These are phyloP conservation scores for Bombus haemorrhoidalis DNA, from an alignment of 1,140 invertebrate genomes.

Conservation along the genomic window DNA sequence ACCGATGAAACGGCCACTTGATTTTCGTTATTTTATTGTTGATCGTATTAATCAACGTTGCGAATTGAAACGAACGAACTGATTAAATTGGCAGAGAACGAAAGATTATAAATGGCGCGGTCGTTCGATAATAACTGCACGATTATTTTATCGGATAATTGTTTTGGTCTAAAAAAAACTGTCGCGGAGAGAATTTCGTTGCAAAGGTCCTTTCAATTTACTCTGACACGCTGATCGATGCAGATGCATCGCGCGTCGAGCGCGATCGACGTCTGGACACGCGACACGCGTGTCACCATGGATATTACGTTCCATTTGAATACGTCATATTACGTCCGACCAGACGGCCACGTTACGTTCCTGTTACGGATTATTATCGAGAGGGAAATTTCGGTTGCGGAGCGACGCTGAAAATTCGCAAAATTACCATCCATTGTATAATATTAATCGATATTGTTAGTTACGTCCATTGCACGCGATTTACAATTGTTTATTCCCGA, in stretches of 20 bases:
- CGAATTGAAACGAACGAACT: no score
- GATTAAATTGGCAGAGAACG: no score
- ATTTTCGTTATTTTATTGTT: no score
- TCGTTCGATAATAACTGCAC: no score
- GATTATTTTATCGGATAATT: background rate
- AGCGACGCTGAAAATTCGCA: no score
- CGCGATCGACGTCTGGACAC: slow-evolving; percentile 7
- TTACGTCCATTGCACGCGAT: background rate
- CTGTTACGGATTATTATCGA: background rate
- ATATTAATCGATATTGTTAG: no score
- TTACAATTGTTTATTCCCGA: background rate
- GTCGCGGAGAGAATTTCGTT: background rate
- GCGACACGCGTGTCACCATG: slow-evolving; percentile 13
- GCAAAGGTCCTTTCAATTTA: background rate
- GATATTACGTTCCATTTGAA: slow-evolving; percentile 23
- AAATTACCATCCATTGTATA: no score
- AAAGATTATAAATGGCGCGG: no score
- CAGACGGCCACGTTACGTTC: background rate
- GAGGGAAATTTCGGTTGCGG: background rate
- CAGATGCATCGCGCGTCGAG: background rate
- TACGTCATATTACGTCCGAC: slow-evolving; percentile 9
- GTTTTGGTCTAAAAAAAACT: background rate
- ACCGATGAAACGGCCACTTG: no score
- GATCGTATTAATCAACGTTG: no score
- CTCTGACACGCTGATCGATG: background rate